Conservation (phyloP, 1,140 invertebrate species). For the Drosophila tsacasi region DNA sequence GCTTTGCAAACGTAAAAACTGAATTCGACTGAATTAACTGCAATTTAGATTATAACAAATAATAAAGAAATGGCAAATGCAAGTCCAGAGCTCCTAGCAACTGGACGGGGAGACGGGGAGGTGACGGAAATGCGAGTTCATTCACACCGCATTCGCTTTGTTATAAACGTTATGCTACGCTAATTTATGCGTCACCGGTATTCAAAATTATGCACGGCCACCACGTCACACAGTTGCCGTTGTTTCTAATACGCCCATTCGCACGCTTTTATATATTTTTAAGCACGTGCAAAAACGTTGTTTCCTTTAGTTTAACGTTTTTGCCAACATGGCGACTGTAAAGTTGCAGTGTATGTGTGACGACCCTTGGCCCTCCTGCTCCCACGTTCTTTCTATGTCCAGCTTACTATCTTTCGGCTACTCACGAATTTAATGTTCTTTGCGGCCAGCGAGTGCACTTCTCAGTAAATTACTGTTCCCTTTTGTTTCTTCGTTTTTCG, state of each 20-base stretch:
- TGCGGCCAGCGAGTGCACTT: not conserved
- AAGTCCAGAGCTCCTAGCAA: not conserved
- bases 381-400: not conserved
- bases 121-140: slow-evolving; percentile 2
- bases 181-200: slow-evolving; percentile 22
- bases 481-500: not conserved
- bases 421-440: slow-evolving; percentile 20
- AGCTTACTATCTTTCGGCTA: slow-evolving; percentile 1
- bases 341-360: slow-evolving; percentile 15
- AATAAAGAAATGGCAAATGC: not conserved
- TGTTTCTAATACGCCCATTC: not conserved
- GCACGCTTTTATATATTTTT: slow-evolving; percentile 27
- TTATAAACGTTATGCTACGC: slow-evolving; percentile 24
- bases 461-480: not conserved
- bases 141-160: slow-evolving; percentile 12
- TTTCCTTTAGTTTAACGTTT: slow-evolving; percentile 7
- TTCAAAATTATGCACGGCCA: slow-evolving; percentile 18
- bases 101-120: not conserved
- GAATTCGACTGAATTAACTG: slow-evolving; percentile 3
- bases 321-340: slow-evolving; percentile 73
- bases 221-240: slow-evolving; percentile 26
- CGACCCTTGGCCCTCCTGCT: slow-evolving; percentile 7
- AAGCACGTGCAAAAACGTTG: slow-evolving; percentile 29
- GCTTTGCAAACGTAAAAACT: slow-evolving; percentile 18
- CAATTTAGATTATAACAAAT: slow-evolving; percentile 20